Evolutionary conservation across 1,140 invertebrate genomes (phyloP), one percentile per base, ranked within the genome.

Genomic region (Aphelenchoides avenae): DNA sequence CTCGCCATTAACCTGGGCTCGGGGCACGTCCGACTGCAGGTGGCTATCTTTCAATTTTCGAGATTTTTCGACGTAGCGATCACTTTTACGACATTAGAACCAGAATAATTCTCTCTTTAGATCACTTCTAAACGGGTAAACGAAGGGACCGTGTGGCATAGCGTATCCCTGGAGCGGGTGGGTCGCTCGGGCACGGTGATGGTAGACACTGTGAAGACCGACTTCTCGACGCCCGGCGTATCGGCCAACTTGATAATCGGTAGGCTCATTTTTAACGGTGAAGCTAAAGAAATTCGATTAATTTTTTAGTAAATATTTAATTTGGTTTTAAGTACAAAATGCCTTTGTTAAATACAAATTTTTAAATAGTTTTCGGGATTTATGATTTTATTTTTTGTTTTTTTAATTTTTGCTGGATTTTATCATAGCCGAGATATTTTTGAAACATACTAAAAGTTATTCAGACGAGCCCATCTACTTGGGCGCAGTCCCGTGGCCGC

Each of bases 381-480:
- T n/a, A 0, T 3, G 9, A 53, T 9, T 18, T 30, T 22, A 33
- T n/a, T 3, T 5, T n/a, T 5, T 9, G 5, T 20, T 54, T 57
- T 26, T 5, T 3, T 15, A 43, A 51, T 4, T 49, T 7, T 49
- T 49, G 9, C 51, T 49, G 9, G 7, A 31, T 26, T 55, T 34
- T 67, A 7, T 22, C 57, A 69, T 15, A 62, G 70, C 80, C 94
- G n/a, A 15, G 1, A 44, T 4, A 22, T 22, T 24, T 3, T 3
- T 44, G 20, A 15, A 3, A 18, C 30, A 89, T 94, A n/a, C n/a
- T n/a, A n/a, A n/a, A n/a, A n/a, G n/a, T n/a, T n/a, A n/a, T 77
- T 79, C 92, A 42, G 88, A 89, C 63, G 89, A 90, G 0, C 85
- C 88, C 13, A 80, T 96, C 50, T 94, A 86, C 74, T 84, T 96